Evolutionary conservation across 1,140 invertebrate species (phyloP), one percentile per base, ranked within the genome.

Genomic region (Apis florea): DNA sequence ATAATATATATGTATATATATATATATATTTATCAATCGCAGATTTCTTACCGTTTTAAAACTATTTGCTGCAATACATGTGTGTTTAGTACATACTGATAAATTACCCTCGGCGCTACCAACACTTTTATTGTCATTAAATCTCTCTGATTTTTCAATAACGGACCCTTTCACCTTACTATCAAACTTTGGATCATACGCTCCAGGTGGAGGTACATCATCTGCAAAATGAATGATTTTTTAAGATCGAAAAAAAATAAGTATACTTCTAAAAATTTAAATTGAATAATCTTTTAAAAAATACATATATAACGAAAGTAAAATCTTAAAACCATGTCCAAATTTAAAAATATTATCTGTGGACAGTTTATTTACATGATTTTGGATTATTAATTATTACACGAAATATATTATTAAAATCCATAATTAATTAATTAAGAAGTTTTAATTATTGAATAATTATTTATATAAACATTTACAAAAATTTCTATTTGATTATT

Each of bases 151-250:
- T 70, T 92, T 94, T 31, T 93, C 92, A 40, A 93, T 91, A 17
- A 88, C 83, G 49, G 87, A 24, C 0, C 92, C 90, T 81, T 93
- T 93, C 10, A 93, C 84, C 77, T 93, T 94, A 10, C 21, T 87
- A 2, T 92, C 89, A 56, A 93, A 93, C 69, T 93, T 93, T 9
- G 93, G 93, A 79, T 94, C 92, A 58, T 94, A 94, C 0, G 92
- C 85, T 51, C 93, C 93, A 63, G 93, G 93, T 26, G 93, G 89
- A 61, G 93, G 93, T 56, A 84, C 92, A 64, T 92, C 91, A 74
- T 90, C 93, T 94, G 66, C 1, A 87, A 89, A 40, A 67, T 19
- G 59, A 24, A 10, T 26, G 26, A 13, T 12, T 15, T 61, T 53
- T 1, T 24, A 24, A 74, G 61, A 61, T 64, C 51, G 21, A 77